Evolutionary conservation across 1,140 invertebrate genomes (phyloP).

Genomic region (Heliconius himera): DNA sequence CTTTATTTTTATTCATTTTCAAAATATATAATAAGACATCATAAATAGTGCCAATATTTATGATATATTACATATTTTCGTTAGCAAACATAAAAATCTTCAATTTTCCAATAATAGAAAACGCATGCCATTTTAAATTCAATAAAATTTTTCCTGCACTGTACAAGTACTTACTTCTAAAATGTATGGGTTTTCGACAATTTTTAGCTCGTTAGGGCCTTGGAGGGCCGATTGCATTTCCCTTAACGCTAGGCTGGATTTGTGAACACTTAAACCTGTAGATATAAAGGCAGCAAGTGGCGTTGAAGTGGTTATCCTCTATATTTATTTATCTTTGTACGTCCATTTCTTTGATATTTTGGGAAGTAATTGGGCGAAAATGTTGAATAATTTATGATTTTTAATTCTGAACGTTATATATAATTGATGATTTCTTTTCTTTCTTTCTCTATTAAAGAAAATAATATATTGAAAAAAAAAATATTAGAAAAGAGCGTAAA

Average conservation of each 20-base stretch:
- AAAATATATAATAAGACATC: no score
- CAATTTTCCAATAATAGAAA: conserved; percentile 5
- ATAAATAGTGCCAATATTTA: no score
- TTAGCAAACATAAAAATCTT: neutral
- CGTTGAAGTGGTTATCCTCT: conserved; percentile 8
- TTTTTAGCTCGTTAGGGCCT: conserved; percentile 14
- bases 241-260: conserved; percentile 8
- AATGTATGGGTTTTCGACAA: conserved; percentile 13
- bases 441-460: no score
- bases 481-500: no score
- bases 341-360: conserved; percentile 11
- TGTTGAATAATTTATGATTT: neutral
- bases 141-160: conserved; percentile 13
- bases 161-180: conserved; percentile 1
- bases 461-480: no score
- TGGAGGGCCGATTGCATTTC: conserved; percentile 9
- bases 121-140: neutral
- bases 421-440: neutral
- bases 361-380: neutral
- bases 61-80: no score
- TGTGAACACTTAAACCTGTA: conserved; percentile 12
- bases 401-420: neutral
- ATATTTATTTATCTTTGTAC: conserved; percentile 9
- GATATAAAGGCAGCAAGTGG: conserved; percentile 7
- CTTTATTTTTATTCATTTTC: no score